A percentile compares a stretch with the other conserved stretches of the same genome.
Evolutionary conservation across 2,888 invertebrate species (phyloP).

Genomic region (Cheilosia urbana): DNA sequence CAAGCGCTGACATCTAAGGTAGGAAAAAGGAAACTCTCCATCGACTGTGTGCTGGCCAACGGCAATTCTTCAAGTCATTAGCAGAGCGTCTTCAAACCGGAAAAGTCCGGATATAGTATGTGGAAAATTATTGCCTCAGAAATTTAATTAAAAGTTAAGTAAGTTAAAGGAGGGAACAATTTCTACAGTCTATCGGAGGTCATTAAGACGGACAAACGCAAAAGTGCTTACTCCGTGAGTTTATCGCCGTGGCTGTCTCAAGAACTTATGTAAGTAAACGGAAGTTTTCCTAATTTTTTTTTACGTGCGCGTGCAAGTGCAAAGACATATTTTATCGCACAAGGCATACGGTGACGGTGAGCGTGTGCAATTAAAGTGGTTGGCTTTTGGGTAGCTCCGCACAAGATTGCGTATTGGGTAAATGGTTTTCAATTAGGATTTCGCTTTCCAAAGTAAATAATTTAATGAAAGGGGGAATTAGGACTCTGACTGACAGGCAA

Average conservation of each 20-base stretch:
- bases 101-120: slow-evolving; percentile 51
- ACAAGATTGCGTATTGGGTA: too few relatives aligned
- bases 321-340: background rate
- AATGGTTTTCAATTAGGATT: too few relatives aligned
- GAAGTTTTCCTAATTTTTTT: slow-evolving; percentile 49
- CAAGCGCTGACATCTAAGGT: slow-evolving; percentile 1
- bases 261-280: slow-evolving; percentile 29
- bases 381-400: background rate
- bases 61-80: slow-evolving; percentile 48
- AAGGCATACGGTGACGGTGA: background rate
- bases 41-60: slow-evolving; percentile 17
- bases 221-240: slow-evolving; percentile 38
- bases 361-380: background rate
- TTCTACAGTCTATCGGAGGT: slow-evolving; percentile 16
- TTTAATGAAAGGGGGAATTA: too few relatives aligned
- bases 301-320: background rate
- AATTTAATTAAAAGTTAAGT: slow-evolving; percentile 69
- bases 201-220: slow-evolving; percentile 35
- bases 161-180: slow-evolving; percentile 23
- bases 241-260: slow-evolving; percentile 33
- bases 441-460: too few relatives aligned
- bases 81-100: slow-evolving; percentile 33
- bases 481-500: too few relatives aligned
- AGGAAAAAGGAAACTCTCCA: slow-evolving; percentile 2
- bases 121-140: slow-evolving; percentile 61